These are phyloP conservation scores for Falco novaeseelandiae DNA, from an alignment of 2,797 vertebrate species.

Conservation along the genomic window DNA sequence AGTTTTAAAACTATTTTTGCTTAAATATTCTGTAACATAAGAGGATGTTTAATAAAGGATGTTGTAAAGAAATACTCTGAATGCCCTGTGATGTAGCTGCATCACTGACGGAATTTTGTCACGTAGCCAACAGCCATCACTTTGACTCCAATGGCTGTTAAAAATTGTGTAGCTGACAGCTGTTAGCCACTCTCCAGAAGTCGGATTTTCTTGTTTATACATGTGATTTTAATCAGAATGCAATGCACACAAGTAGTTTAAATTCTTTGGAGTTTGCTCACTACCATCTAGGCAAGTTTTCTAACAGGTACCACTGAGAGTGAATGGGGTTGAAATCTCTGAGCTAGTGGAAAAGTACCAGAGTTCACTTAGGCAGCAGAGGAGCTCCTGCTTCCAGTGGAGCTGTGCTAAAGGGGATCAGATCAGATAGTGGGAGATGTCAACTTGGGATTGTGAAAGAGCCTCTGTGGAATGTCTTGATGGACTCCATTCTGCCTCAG, in stretches of 20 bases:
- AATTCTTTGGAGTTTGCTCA: background rate
- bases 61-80: background rate
- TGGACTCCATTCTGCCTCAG: background rate
- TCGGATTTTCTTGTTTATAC: background rate
- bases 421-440: background rate
- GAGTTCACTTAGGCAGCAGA: background rate
- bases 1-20: slow-evolving; percentile 4
- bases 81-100: fast-evolving
- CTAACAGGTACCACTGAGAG: too few relatives aligned
- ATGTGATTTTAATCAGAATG: background rate
- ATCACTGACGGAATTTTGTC: background rate
- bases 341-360: background rate
- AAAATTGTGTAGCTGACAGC: fast-evolving
- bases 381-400: background rate
- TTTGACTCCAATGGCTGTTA: background rate
- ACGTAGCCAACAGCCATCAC: fast-evolving
- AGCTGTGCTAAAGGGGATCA: background rate
- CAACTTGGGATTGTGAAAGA: background rate
- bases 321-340: too few relatives aligned
- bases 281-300: background rate
- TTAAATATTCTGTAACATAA: background rate
- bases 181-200: background rate
- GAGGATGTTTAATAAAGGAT: slow-evolving; percentile 46
- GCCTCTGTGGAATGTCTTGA: background rate
- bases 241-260: background rate